These are phyloP conservation scores for Aphidius colemani DNA, from an alignment of 2,888 invertebrate genomes.

Conservation along the genomic window DNA sequence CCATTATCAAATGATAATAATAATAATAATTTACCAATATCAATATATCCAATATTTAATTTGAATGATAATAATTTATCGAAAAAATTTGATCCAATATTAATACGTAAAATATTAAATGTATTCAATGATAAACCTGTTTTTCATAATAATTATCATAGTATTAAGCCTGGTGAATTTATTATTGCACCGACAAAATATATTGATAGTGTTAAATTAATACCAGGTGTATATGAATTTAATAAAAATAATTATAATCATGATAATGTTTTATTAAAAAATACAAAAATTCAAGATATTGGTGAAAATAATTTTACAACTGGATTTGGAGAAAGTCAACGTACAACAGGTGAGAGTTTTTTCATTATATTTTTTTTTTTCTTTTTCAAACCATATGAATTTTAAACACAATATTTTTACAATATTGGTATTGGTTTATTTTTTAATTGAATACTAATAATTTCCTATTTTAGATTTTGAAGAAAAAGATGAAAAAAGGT, in stretches of 20 bases:
- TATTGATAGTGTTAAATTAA: constrained; percentile 38
- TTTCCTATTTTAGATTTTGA: neutral
- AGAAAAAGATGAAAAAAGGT: neutral
- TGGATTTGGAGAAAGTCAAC: constrained; percentile 19
- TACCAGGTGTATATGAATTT: constrained; percentile 34
- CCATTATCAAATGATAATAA: constrained; percentile 21
- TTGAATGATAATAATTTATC: neutral
- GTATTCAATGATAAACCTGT: constrained; percentile 32
- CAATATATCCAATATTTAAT: neutral
- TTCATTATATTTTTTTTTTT: neutral
- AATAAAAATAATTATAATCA: neutral
- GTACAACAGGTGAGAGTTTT: constrained; percentile 19
- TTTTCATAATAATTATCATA: constrained; percentile 32
- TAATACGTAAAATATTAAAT: constrained; percentile 29
- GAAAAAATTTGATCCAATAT: constrained; percentile 23
- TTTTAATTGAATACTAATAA: constrained; percentile 6
- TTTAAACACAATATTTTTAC: neutral
- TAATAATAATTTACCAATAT: constrained; percentile 1
- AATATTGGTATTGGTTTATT: neutral
- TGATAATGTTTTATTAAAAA: neutral
- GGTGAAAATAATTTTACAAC: constrained; percentile 5
- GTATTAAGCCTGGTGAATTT: constrained; percentile 35
- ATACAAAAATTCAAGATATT: neutral
- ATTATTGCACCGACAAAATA: constrained; percentile 39
- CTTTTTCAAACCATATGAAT: too few relatives aligned